Evolutionary conservation across 2,888 invertebrate species (phyloP).

Genomic region (Pardosa pseudoannulata): DNA sequence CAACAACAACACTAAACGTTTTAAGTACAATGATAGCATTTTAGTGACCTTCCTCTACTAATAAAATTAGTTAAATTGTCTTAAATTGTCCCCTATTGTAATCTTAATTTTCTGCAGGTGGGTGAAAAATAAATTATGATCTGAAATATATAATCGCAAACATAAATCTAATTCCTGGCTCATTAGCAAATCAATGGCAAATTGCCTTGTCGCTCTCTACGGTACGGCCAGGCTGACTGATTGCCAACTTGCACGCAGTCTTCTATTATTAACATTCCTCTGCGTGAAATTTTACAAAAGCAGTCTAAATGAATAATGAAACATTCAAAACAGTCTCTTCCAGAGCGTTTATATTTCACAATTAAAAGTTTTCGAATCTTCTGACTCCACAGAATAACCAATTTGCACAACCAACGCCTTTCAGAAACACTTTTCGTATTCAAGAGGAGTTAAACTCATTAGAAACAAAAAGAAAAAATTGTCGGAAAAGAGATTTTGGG

Average conservation of each 20-base stretch:
- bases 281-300: not conserved
- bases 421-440: slow-evolving; percentile 1
- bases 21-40: too few relatives aligned
- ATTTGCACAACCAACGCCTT: slow-evolving; percentile 11
- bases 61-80: too few relatives aligned
- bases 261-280: slow-evolving; percentile 1
- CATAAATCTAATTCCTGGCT: not conserved
- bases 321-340: not conserved
- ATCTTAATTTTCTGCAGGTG: too few relatives aligned
- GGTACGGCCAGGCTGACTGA: not conserved
- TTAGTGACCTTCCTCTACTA: too few relatives aligned
- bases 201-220: slow-evolving; percentile 1
- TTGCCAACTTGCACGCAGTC: not conserved
- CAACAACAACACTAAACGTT: too few relatives aligned
- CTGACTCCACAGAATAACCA: not conserved
- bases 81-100: too few relatives aligned
- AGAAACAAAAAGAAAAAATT: not conserved
- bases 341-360: not conserved
- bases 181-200: slow-evolving; percentile 2
- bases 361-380: not conserved
- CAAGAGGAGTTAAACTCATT: slow-evolving; percentile 33
- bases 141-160: not conserved
- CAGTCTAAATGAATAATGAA: not conserved
- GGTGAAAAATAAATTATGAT: too few relatives aligned
- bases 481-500: slow-evolving; percentile 41